Evolutionary conservation across 1,140 invertebrate genomes (phyloP), one percentile per base, ranked within the genome.

Genomic region (Stenopsyche tienmushanensis): DNA sequence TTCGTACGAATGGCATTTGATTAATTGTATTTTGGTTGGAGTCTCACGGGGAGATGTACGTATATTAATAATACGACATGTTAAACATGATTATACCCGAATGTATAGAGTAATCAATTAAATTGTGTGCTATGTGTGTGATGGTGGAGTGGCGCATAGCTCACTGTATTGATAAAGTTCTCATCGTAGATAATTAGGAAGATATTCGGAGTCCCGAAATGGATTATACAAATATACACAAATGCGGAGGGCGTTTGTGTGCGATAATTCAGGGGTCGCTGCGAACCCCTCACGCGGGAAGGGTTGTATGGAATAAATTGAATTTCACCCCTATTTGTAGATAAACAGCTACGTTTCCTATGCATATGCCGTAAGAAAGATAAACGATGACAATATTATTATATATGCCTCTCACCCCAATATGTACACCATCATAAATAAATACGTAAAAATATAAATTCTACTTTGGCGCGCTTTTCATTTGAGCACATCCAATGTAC

Each of bases 351-450:
- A 26, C 55, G 34, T 44, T 58, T 58, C 55, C 39, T 44, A 58
- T 44, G 39, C 55, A 41, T 58, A 29, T 57, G 54, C 25, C 54
- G 34, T 59, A 47, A 60, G 44, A 60, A 60, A 60, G 57, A 60
- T 60, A 60, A 60, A 60, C 57, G 57, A 60, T 17, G 57, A 60
- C 57, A 60, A 60, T 44, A 60, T 60, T 47, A 60, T 60, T 60
- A 60, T 60, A 47, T 47, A 60, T 60, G 57, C 34, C 18, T n/a
- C 18, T 42, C n/a, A 17, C 15, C n/a, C 42, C 57, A 60, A 60
- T 47, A 60, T 47, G 57, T 60, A 47, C 42, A 9, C 17, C 1
- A 17, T 47, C 57, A 23, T 60, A 60, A 60, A 60, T 47, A 60
- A 26, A 41, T 23, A 34, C 23, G 53, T 17, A 60, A 60, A 60